These are phyloP conservation scores for Forbesichthys agassizii DNA, from an alignment of 2,113 vertebrate species.

Conservation along the genomic window DNA sequence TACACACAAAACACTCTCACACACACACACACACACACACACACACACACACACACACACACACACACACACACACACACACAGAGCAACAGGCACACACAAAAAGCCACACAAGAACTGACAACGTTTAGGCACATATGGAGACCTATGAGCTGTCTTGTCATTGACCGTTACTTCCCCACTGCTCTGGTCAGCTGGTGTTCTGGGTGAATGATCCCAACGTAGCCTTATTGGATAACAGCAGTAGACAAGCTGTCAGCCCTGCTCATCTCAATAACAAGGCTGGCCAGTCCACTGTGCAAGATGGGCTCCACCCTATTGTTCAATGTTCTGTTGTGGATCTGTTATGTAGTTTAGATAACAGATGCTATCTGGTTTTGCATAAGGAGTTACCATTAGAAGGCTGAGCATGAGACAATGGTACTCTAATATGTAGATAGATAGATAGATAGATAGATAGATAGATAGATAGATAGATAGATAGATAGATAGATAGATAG, in stretches of 20 bases:
- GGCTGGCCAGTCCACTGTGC: constrained; percentile 47
- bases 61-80: constrained; percentile 17
- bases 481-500: no score
- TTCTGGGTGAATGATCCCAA: constrained; percentile 67
- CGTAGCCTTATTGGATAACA: constrained; percentile 55
- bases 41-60: constrained; percentile 20
- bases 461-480: no score
- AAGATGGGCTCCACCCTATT: constrained; percentile 37
- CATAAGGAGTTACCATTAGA: not conserved
- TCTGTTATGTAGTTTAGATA: not conserved
- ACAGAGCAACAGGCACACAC: constrained; percentile 21
- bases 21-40: not conserved
- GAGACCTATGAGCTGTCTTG: not conserved
- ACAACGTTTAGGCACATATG: constrained; percentile 32
- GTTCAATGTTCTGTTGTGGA: constrained; percentile 18
- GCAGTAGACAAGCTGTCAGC: constrained; percentile 68
- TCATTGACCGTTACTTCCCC: not conserved
- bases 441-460: no score
- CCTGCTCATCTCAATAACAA: constrained; percentile 59
- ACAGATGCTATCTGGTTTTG: not conserved
- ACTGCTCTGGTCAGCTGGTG: constrained; percentile 64
- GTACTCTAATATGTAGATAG: no score
- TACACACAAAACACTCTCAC: not conserved
- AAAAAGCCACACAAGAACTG: constrained; percentile 24
- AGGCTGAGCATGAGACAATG: not conserved